Evolutionary conservation across 2,888 invertebrate species (phyloP).

Genomic region (Spisula subtruncata): DNA sequence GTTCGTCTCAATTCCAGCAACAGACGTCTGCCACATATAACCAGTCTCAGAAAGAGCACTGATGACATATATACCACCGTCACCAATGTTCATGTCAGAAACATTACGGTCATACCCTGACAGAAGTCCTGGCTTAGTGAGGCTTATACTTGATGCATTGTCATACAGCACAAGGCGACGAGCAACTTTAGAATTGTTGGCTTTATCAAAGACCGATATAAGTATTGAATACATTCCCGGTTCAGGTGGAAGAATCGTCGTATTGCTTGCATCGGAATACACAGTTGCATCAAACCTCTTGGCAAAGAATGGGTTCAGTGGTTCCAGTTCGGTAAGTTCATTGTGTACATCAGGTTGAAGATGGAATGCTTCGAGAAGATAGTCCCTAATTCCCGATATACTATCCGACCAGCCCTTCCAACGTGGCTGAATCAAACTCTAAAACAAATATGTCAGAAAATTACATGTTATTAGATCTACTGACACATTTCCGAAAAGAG

Average conservation of each 20-base stretch:
- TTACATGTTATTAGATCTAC: no score
- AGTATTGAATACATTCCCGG: constrained; percentile 75
- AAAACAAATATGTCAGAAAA: neutral
- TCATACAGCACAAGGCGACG: constrained; percentile 74
- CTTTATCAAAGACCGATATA: constrained; percentile 73
- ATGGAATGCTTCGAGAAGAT: constrained; percentile 54
- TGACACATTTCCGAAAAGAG: no score
- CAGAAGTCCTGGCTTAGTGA: constrained; percentile 50
- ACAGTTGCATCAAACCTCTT: constrained; percentile 9
- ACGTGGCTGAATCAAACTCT: constrained; percentile 39
- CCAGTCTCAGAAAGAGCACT: constrained; percentile 67
- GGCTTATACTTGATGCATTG: constrained; percentile 64
- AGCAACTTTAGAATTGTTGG: constrained; percentile 76
- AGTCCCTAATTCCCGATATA: constrained; percentile 48
- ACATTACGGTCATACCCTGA: constrained; percentile 3
- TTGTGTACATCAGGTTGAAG: constrained; percentile 44
- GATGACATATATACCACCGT: constrained; percentile 52
- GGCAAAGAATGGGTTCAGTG: constrained; percentile 34
- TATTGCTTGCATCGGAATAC: neutral
- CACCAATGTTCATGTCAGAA: constrained; percentile 28
- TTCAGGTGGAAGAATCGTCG: constrained; percentile 54
- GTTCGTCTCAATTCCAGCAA: neutral
- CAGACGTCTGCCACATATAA: constrained; percentile 66
- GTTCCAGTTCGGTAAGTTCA: constrained; percentile 49
- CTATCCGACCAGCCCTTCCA: constrained; percentile 62